Percentiles rank a stretch among this genome's conserved stretches.
Evolutionary conservation across 2,113 vertebrate genomes (phyloP).

Genomic region (Thamnophis sirtalis): DNA sequence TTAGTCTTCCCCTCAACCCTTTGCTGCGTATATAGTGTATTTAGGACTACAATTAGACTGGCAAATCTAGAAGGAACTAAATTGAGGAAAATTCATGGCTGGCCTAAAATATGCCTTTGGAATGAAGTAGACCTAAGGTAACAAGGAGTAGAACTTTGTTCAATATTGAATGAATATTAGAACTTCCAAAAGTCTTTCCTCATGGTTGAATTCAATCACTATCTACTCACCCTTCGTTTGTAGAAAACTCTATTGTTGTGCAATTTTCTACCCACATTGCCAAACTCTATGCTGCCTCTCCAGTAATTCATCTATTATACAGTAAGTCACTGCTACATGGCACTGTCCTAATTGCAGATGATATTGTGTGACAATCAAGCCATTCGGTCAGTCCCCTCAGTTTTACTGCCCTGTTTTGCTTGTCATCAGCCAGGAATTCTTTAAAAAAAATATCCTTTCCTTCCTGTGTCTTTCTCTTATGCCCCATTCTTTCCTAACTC

Average conservation of each 20-base stretch:
- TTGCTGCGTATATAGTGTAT: background rate
- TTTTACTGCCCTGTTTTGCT: background rate
- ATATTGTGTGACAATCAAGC: background rate
- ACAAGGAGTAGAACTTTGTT: background rate
- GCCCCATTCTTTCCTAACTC: background rate
- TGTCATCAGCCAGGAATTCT: background rate
- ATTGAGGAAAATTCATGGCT: background rate
- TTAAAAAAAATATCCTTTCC: background rate
- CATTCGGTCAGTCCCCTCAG: background rate
- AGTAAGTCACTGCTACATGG: background rate
- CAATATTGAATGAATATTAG: background rate
- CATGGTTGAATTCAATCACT: background rate
- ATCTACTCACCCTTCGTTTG: background rate
- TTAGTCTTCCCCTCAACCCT: background rate
- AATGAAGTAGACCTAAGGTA: background rate
- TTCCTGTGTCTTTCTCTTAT: background rate
- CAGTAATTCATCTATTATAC: background rate
- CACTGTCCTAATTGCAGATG: background rate
- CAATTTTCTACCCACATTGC: background rate
- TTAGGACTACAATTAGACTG: background rate
- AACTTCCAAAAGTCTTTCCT: background rate
- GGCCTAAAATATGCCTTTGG: background rate
- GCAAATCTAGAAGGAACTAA: background rate
- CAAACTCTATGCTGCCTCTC: background rate
- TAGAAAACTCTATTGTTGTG: background rate